phyloP scores from a whole-genome alignment of 30 jellyfish, hydroid and myxozoan species.

The Chironex yamaguchii region DNA sequence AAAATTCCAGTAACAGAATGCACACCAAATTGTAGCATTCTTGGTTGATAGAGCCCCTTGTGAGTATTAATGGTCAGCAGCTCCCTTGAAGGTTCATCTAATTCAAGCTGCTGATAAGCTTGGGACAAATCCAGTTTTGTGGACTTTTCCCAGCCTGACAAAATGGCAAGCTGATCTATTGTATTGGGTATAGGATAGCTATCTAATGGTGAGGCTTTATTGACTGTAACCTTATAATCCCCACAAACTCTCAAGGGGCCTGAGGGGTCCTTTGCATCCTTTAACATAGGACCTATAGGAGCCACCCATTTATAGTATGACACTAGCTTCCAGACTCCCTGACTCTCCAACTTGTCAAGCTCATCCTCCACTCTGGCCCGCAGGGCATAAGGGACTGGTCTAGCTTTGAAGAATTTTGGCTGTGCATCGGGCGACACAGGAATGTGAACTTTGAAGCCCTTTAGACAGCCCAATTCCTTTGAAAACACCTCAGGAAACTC shows the following conservation, averaged over 20 bases:
- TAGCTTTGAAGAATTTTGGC: constrained; percentile 56
- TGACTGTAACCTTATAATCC: constrained; percentile 61
- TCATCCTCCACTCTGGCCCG: constrained; percentile 49
- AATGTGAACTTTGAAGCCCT: constrained; percentile 10
- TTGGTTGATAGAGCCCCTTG: constrained; percentile 60
- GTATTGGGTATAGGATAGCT: constrained; percentile 64
- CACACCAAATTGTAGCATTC: constrained; percentile 64
- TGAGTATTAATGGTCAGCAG: constrained; percentile 61
- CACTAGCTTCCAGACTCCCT: constrained; percentile 2
- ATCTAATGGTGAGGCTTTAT: constrained; percentile 38
- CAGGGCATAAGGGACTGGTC: constrained; percentile 71
- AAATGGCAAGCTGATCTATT: constrained; percentile 13
- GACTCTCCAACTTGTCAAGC: constrained; percentile 33
- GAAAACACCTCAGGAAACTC: constrained; percentile 55
- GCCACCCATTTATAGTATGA: constrained; percentile 39
- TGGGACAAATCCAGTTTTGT: constrained; percentile 46
- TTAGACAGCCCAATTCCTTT: constrained; percentile 10
- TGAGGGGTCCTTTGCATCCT: no score
- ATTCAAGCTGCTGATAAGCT: constrained; percentile 67
- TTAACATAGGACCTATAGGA: constrained; percentile 42
- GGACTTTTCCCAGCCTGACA: constrained; percentile 55
- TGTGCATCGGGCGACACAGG: constrained; percentile 10
- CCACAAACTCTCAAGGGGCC: constrained; percentile 56
- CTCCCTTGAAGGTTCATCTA: constrained; percentile 63
- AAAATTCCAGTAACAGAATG: constrained; percentile 71